Percentiles rank a stretch among this genome's conserved stretches.
Conservation (phyloP, 2,113 vertebrate species). For the Clarias magur region DNA sequence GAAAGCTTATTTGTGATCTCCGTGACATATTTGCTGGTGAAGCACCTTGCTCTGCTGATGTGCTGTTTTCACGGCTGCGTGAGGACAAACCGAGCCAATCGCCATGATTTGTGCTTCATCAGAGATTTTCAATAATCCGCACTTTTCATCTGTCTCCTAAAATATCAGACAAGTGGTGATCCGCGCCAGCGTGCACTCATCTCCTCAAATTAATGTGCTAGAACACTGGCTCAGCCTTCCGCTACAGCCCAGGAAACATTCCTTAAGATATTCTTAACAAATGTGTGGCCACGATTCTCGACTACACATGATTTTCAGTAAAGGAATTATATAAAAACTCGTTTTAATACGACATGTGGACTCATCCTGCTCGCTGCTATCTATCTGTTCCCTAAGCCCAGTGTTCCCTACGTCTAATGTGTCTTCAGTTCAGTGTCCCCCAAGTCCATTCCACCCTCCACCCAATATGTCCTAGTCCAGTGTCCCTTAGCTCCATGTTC, state of each 20-base stretch:
- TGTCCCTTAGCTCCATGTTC: background rate
- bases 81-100: constrained; percentile 12
- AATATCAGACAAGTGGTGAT: background rate
- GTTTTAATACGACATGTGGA: background rate
- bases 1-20: constrained; percentile 49
- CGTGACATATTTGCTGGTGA: constrained; percentile 32
- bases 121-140: constrained; percentile 17
- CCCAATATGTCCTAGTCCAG: background rate
- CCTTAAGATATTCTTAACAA: background rate
- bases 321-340: background rate
- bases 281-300: background rate
- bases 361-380: background rate
- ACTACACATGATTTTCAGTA: background rate
- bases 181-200: background rate
- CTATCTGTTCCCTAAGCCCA: too few relatives aligned
- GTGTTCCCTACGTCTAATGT: too few relatives aligned
- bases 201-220: background rate
- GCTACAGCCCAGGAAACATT: background rate
- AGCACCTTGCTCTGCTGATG: constrained; percentile 39
- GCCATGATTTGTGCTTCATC: constrained; percentile 31
- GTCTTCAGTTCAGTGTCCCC: too few relatives aligned
- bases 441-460: too few relatives aligned
- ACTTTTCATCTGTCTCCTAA: constrained; percentile 9
- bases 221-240: background rate
- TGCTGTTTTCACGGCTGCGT: constrained; percentile 4